A percentile compares a stretch with the other conserved stretches of the same genome.
phyloP scores from a whole-genome alignment of 2,888 invertebrate species.

The Rotaria sp. region DNA sequence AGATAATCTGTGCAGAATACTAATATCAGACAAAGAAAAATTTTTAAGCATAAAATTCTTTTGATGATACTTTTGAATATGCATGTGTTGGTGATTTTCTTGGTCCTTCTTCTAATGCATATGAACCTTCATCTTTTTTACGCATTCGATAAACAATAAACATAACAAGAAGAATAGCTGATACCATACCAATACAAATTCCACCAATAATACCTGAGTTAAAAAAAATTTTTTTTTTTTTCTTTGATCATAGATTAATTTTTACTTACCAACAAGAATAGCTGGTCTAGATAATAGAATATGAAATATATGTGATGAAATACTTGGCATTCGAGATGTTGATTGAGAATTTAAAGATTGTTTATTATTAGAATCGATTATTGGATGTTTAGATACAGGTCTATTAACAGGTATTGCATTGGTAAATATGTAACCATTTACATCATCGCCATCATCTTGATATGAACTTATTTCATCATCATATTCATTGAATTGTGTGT shows the following conservation, averaged over 20 bases:
- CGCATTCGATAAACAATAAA: slow-evolving; percentile 98
- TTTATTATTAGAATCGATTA: background rate
- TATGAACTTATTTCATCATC: background rate
- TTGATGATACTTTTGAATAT: slow-evolving; percentile 39
- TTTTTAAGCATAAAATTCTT: slow-evolving; percentile 37
- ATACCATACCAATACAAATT: slow-evolving; percentile 57
- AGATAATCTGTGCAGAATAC: background rate
- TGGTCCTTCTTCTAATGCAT: slow-evolving; percentile 57
- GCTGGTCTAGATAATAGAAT: background rate
- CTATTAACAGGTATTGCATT: background rate
- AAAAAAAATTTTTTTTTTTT: no score
- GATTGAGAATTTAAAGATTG: background rate
- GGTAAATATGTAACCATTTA: background rate
- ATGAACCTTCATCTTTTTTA: slow-evolving; percentile 98
- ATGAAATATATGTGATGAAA: background rate
- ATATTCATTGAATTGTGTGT: background rate
- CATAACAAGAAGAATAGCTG: slow-evolving; percentile 96
- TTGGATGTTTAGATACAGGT: background rate
- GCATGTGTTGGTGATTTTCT: slow-evolving; percentile 27
- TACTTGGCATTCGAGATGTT: background rate
- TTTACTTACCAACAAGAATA: background rate
- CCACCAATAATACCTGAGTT: background rate
- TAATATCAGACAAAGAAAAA: background rate
- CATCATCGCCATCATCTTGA: background rate
- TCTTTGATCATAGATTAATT: background rate